phyloP scores from a whole-genome alignment of 2,797 vertebrate genomes.

The Falco berigora region DNA sequence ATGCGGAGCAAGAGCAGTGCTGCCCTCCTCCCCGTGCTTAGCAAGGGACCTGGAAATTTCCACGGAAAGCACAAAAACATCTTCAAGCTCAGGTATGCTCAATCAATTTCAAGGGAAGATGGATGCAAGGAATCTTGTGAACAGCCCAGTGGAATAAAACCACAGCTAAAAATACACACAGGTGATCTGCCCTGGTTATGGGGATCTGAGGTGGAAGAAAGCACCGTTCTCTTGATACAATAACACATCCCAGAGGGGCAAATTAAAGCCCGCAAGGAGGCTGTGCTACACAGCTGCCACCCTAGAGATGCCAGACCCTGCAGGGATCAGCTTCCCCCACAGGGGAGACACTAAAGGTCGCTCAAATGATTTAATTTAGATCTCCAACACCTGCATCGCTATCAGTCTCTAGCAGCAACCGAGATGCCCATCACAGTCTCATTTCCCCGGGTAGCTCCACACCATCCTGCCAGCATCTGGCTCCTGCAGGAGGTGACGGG shows the following conservation, averaged over 20 bases:
- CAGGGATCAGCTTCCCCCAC: neutral
- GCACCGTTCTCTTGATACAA: neutral
- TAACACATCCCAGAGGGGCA: neutral
- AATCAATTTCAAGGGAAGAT: neutral
- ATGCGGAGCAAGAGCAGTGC: neutral
- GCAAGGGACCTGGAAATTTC: neutral
- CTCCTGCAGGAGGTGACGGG: rapidly evolving
- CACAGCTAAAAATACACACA: neutral
- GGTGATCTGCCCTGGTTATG: neutral
- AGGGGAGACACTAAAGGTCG: neutral
- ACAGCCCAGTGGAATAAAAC: neutral
- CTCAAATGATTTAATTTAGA: neutral
- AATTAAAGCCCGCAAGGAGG: neutral
- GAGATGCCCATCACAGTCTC: rapidly evolving
- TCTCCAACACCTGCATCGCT: rapidly evolving
- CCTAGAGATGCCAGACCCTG: neutral
- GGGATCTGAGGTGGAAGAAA: neutral
- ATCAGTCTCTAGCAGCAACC: neutral
- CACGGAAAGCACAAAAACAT: neutral
- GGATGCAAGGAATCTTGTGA: neutral
- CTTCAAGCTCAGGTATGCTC: neutral
- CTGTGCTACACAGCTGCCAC: neutral
- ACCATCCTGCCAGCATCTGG: neutral
- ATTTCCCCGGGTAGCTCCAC: neutral
- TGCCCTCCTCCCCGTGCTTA: neutral